Percentiles rank a stretch among this genome's conserved stretches.
Conservation (phyloP, 2,113 vertebrate species). For the Cygnus atratus region DNA sequence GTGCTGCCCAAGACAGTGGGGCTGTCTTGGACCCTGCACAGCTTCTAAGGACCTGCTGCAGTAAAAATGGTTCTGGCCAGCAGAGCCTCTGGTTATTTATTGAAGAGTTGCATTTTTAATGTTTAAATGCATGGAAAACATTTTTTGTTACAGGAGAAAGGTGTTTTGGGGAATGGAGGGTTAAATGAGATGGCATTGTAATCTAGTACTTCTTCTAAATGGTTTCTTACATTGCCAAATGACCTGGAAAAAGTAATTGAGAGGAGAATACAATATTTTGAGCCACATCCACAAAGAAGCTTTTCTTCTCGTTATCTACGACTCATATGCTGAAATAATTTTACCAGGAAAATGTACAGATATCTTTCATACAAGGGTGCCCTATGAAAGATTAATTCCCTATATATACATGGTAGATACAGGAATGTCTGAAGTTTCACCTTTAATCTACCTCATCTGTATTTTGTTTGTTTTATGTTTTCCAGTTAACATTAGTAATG, state of each 20-base stretch:
- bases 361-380: background rate
- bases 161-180: background rate
- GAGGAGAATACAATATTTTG: background rate
- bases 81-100: background rate
- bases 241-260: constrained; percentile 23
- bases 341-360: background rate
- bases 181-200: background rate
- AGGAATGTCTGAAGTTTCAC: background rate
- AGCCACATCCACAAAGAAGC: background rate
- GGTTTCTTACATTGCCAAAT: background rate
- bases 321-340: background rate
- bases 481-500: background rate
- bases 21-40: background rate
- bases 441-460: background rate
- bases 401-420: background rate
- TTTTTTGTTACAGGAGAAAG: background rate
- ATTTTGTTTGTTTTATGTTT: constrained; percentile 19
- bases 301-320: background rate
- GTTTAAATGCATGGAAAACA: background rate
- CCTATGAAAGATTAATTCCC: background rate
- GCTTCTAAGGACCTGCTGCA: background rate
- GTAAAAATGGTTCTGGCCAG: background rate
- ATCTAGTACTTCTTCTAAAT: background rate
- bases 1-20: background rate
- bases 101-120: background rate